A percentile compares a stretch with the other conserved stretches of the same genome.
phyloP scores from a whole-genome alignment of 2,888 invertebrate species.

The Synergus umbraculus region DNA sequence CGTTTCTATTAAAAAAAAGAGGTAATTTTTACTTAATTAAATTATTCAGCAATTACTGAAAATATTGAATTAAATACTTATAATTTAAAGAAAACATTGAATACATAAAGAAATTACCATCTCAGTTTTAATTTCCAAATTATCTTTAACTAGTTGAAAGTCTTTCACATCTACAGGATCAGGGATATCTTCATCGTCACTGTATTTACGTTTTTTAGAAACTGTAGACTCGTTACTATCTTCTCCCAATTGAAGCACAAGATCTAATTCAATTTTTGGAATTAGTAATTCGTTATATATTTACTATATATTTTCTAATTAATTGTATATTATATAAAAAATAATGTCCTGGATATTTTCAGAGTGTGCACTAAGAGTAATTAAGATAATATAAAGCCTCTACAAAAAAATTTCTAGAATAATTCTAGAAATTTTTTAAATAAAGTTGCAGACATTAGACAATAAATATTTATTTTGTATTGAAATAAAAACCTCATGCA shows the following conservation, averaged over 20 bases:
- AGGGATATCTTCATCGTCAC: slow-evolving; percentile 92
- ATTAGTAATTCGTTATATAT: background rate
- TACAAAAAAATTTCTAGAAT: background rate
- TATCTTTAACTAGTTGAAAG: slow-evolving; percentile 97
- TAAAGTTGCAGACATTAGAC: background rate
- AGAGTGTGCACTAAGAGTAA: background rate
- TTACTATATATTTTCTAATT: too few relatives aligned
- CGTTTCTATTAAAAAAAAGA: slow-evolving; percentile 15
- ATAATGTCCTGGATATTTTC: background rate
- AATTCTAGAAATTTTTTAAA: background rate
- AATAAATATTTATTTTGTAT: slow-evolving; percentile 86
- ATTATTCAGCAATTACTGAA: background rate
- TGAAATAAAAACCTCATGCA: slow-evolving; percentile 67
- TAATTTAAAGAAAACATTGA: background rate
- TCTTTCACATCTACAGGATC: slow-evolving; percentile 96
- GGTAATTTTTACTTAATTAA: background rate
- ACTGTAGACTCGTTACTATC: slow-evolving; percentile 84
- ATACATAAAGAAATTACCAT: slow-evolving; percentile 79
- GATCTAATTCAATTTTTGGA: slow-evolving; percentile 78
- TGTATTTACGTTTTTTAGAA: slow-evolving; percentile 86
- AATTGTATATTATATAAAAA: background rate
- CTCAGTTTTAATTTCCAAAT: slow-evolving; percentile 96
- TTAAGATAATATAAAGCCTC: background rate
- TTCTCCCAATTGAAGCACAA: slow-evolving; percentile 81
- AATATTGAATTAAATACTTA: background rate